Evolutionary conservation across 1,140 invertebrate genomes (phyloP).

Genomic region (Bicyclus anynana): DNA sequence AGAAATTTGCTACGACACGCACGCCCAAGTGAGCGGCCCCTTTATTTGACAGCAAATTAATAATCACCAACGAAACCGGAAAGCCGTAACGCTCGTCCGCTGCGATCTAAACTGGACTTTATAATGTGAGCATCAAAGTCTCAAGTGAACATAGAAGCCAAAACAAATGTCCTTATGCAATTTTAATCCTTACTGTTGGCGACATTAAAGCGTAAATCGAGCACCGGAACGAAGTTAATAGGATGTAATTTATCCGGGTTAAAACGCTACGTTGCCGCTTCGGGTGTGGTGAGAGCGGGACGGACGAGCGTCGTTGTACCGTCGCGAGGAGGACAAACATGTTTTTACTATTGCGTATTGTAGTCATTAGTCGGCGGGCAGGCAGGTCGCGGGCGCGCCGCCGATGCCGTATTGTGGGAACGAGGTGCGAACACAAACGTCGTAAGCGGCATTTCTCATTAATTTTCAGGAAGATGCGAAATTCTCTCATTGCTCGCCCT

Average conservation of each 20-base stretch:
- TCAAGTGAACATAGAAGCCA: slow-evolving; percentile 46
- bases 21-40: slow-evolving; percentile 72
- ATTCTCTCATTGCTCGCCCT: slow-evolving; percentile 56
- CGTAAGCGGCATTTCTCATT: slow-evolving; percentile 66
- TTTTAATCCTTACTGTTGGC: slow-evolving; percentile 64
- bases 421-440: slow-evolving; percentile 57
- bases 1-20: slow-evolving; percentile 74
- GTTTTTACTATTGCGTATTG: slow-evolving; percentile 50
- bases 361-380: slow-evolving; percentile 58
- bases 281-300: slow-evolving; percentile 54
- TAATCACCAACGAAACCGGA: slow-evolving; percentile 58
- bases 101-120: slow-evolving; percentile 57
- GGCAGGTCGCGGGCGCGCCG: slow-evolving; percentile 45
- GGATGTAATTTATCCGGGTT: slow-evolving; percentile 75
- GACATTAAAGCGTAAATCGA: slow-evolving; percentile 71
- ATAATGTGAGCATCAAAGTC: slow-evolving; percentile 55
- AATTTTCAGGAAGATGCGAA: slow-evolving; percentile 72
- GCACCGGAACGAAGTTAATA: slow-evolving; percentile 68
- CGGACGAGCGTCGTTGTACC: slow-evolving; percentile 21
- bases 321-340: slow-evolving; percentile 50
- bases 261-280: slow-evolving; percentile 65
- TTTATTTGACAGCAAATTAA: slow-evolving; percentile 77
- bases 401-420: slow-evolving; percentile 56
- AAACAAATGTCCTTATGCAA: slow-evolving; percentile 54
- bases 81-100: slow-evolving; percentile 48